Evolutionary conservation across 2,888 invertebrate species (phyloP).

Genomic region (Megastigmus dorsalis): DNA sequence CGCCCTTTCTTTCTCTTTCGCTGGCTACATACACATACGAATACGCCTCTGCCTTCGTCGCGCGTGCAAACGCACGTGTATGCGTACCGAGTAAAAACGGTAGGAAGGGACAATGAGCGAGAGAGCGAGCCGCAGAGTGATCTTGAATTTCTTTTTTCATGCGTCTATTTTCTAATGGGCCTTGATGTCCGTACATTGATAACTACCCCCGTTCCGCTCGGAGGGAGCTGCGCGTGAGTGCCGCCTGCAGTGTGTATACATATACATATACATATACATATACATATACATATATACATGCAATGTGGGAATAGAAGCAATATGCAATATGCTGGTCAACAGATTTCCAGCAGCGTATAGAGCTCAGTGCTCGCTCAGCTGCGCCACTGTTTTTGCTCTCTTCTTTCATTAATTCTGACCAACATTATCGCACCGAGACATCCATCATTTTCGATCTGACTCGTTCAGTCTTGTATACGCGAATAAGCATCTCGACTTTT

Average conservation of each 20-base stretch:
- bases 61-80: too few species aligned
- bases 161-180: conserved; percentile 25
- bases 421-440: conserved; percentile 31
- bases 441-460: conserved; percentile 37
- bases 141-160: conserved; percentile 48
- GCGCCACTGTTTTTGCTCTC: conserved; percentile 12
- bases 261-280: too few species aligned
- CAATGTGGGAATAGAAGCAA: conserved; percentile 41
- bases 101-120: neutral
- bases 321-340: conserved; percentile 1
- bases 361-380: conserved; percentile 9
- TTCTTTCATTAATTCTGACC: conserved; percentile 9
- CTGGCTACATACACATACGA: neutral
- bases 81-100: neutral
- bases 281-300: too few species aligned
- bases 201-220: conserved; percentile 27
- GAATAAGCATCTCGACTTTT: too few species aligned
- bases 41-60: too few species aligned
- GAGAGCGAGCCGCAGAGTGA: conserved; percentile 1
- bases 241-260: neutral
- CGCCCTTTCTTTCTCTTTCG: neutral
- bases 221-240: neutral
- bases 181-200: conserved; percentile 48
- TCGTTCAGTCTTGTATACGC: neutral
- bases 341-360: neutral